These are phyloP conservation scores for Cotesia glomerata DNA, from an alignment of 1,140 invertebrate species.

Conservation along the genomic window DNA sequence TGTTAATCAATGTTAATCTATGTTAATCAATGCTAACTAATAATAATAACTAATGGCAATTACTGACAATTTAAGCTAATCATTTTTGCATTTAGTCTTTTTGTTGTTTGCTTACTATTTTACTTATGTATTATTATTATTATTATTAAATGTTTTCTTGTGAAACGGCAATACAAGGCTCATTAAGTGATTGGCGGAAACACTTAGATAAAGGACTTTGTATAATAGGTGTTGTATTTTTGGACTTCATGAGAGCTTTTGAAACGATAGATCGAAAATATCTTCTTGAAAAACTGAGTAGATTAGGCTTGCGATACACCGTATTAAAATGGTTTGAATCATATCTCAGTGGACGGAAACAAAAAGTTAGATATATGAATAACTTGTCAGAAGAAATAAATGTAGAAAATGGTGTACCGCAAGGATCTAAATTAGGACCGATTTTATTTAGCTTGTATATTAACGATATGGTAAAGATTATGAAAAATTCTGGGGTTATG, in stretches of 20 bases:
- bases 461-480: constrained; percentile 1
- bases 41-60: too few species aligned
- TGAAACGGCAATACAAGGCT: constrained; percentile 17
- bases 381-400: neutral
- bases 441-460: constrained; percentile 23
- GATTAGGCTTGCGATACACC: constrained; percentile 5
- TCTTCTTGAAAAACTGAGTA: constrained; percentile 18
- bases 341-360: constrained; percentile 11
- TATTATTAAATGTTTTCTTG: constrained; percentile 17
- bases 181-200: constrained; percentile 15
- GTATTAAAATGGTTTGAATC: constrained; percentile 22
- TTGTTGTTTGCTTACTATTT: too few species aligned
- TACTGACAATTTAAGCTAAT: too few species aligned
- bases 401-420: constrained; percentile 15
- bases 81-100: too few species aligned
- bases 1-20: too few species aligned
- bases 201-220: constrained; percentile 2
- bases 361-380: neutral
- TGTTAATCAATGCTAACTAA: too few species aligned
- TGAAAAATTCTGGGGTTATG: neutral
- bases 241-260: constrained; percentile 33
- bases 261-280: constrained; percentile 27
- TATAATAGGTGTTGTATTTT: constrained; percentile 17
- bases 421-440: constrained; percentile 18
- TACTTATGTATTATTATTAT: too few species aligned